Evolutionary conservation across 2,888 invertebrate genomes (phyloP).

Genomic region (Nephrocerus scutellatus): DNA sequence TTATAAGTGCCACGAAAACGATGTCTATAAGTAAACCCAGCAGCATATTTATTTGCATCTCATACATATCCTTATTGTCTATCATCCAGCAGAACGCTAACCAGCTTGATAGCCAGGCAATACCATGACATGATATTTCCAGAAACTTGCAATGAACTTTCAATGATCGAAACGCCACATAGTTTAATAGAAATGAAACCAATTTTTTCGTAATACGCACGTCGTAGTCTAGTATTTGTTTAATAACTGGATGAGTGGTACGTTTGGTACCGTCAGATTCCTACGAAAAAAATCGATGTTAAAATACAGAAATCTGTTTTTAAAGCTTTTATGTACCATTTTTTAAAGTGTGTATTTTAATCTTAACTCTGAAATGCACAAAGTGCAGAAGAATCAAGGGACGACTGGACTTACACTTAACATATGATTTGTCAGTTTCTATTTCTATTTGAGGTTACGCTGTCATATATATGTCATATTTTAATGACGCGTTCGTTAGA

Average conservation of each 20-base stretch:
- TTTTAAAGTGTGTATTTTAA: too few relatives aligned
- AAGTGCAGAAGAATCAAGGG: too few relatives aligned
- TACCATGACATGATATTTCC: conserved; percentile 74
- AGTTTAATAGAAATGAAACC: conserved; percentile 26
- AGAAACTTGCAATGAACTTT: conserved; percentile 27
- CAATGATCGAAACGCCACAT: conserved; percentile 27
- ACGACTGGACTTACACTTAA: too few relatives aligned
- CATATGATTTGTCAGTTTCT: too few relatives aligned
- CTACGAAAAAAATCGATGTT: too few relatives aligned
- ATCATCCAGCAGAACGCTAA: conserved; percentile 68
- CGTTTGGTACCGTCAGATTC: too few relatives aligned
- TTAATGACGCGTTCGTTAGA: too few relatives aligned
- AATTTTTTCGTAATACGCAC: conserved; percentile 26
- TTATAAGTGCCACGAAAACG: conserved; percentile 63
- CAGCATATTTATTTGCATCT: conserved; percentile 75
- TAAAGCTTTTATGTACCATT: too few relatives aligned
- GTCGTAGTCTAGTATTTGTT: conserved; percentile 24
- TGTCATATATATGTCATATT: too few relatives aligned
- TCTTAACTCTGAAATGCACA: too few relatives aligned
- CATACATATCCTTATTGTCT: conserved; percentile 59
- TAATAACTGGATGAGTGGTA: background rate
- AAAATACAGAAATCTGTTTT: too few relatives aligned
- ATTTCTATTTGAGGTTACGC: too few relatives aligned
- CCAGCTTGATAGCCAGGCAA: conserved; percentile 72
- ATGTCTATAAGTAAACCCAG: conserved; percentile 72